Evolutionary conservation across 37 sponge, comb jelly and placozoan species (phyloP).

Genomic region (Chondrosia reniformis): DNA sequence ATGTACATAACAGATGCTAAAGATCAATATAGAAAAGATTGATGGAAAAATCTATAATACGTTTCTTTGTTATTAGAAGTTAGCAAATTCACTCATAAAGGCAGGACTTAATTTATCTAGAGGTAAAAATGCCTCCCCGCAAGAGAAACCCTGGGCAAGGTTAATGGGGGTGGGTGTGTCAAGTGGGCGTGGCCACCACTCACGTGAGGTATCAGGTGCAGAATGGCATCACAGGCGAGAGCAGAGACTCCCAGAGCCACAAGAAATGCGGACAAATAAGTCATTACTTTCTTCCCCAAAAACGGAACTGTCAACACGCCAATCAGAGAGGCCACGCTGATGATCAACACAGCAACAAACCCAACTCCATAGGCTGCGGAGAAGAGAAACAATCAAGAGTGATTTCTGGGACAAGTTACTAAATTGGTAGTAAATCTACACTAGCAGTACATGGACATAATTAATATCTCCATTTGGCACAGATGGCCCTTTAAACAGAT

Average conservation of each 20-base stretch:
- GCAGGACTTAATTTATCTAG: too few relatives aligned
- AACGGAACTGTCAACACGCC: constrained; percentile 47
- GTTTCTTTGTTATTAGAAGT: too few relatives aligned
- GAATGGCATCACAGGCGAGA: constrained; percentile 65
- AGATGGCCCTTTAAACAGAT: too few relatives aligned
- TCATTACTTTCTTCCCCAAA: constrained; percentile 7
- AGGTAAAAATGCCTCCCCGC: too few relatives aligned
- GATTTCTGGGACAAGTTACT: not conserved
- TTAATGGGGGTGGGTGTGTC: not conserved
- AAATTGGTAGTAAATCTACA: not conserved
- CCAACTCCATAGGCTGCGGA: constrained; percentile 70
- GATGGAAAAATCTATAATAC: too few relatives aligned
- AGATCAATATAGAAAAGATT: too few relatives aligned
- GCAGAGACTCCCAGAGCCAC: constrained; percentile 68
- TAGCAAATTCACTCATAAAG: too few relatives aligned
- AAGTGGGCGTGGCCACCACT: not conserved
- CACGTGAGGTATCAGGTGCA: constrained; percentile 76
- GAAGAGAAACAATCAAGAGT: not conserved
- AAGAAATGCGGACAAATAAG: constrained; percentile 36
- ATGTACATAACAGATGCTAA: too few relatives aligned
- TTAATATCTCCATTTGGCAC: too few relatives aligned
- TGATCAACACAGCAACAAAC: constrained; percentile 43
- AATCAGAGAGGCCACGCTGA: constrained; percentile 44
- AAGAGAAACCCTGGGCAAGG: too few relatives aligned
- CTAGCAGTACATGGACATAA: too few relatives aligned